Evolutionary conservation across 2,113 vertebrate species (phyloP).

Genomic region (Tinamus guttatus): DNA sequence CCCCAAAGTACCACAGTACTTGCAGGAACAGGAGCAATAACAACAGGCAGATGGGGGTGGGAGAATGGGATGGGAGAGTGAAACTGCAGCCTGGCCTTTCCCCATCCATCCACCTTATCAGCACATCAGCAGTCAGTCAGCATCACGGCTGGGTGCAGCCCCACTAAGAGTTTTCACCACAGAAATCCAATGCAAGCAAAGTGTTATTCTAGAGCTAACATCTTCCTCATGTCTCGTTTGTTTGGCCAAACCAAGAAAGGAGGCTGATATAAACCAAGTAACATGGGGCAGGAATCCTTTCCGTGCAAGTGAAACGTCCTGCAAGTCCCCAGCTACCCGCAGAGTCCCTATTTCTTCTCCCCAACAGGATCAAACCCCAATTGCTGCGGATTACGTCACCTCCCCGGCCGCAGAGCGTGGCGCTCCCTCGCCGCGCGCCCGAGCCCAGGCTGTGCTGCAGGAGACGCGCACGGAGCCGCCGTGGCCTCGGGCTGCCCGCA

Average conservation of each 20-base stretch:
- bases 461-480: too few relatives aligned
- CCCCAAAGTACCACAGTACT: not conserved
- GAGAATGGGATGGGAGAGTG: slow-evolving; percentile 3
- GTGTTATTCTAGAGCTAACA: not conserved
- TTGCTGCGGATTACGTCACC: not conserved
- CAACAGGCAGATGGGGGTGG: not conserved
- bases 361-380: not conserved
- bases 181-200: not conserved
- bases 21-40: not conserved
- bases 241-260: not conserved
- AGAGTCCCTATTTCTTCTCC: not conserved
- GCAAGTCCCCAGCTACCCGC: not conserved
- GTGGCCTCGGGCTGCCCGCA: too few relatives aligned
- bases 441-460: too few relatives aligned
- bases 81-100: slow-evolving; percentile 46
- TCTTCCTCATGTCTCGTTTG: not conserved
- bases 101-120: not conserved
- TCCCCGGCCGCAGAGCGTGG: not conserved
- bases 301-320: accelerated
- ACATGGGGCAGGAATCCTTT: not conserved
- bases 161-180: not conserved
- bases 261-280: not conserved
- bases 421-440: not conserved
- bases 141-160: not conserved
- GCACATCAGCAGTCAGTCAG: not conserved